Conservation (phyloP, 2,797 vertebrate genomes). For the Catamblyrhynchus diadema region DNA sequence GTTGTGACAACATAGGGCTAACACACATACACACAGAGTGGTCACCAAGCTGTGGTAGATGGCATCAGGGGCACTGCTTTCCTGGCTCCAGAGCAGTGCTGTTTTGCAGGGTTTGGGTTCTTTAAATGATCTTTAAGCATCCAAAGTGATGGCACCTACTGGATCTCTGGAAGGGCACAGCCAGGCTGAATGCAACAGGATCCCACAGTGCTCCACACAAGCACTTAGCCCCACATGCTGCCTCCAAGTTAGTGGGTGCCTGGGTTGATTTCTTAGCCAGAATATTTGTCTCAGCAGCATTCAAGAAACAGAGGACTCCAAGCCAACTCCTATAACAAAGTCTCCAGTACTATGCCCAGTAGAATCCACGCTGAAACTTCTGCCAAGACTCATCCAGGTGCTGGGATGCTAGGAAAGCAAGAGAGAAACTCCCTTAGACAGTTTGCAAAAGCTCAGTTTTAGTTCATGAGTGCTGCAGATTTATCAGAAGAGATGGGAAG, state of each 20-base stretch:
- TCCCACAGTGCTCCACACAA: neutral
- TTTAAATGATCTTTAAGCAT: neutral
- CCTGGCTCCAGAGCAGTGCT: fast-evolving
- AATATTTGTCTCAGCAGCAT: neutral
- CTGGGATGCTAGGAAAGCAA: neutral
- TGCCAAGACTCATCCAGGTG: neutral
- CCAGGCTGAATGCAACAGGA: neutral
- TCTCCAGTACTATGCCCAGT: neutral
- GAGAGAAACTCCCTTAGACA: neutral
- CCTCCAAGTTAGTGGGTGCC: neutral
- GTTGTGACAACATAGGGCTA: neutral
- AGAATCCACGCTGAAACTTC: neutral
- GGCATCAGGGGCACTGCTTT: fast-evolving
- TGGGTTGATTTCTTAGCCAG: neutral
- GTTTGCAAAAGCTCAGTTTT: neutral
- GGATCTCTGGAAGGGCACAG: neutral
- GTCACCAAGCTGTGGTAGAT: neutral
- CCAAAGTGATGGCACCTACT: neutral
- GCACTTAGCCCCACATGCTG: neutral
- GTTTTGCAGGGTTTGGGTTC: neutral
- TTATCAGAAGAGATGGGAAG: neutral
- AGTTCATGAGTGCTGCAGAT: neutral
- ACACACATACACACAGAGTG: neutral
- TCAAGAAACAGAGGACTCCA: neutral
- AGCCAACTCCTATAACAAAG: neutral